phyloP scores from a whole-genome alignment of 1,140 invertebrate genomes.

The Diplogasteroides magnus region DNA sequence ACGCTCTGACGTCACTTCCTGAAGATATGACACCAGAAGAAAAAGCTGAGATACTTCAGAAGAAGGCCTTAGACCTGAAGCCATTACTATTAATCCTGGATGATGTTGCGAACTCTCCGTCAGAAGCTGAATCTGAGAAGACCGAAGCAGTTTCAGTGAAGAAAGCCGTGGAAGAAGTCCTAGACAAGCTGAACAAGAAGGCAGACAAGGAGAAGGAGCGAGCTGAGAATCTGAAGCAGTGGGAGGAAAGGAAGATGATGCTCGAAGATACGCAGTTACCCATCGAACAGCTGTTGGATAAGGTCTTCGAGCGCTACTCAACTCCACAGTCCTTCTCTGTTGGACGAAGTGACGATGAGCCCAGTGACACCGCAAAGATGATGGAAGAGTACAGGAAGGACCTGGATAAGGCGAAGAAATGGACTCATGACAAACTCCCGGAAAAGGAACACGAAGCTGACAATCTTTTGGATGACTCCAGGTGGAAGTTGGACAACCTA shows the following conservation, averaged over 20 bases:
- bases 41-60: too few relatives aligned
- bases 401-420: not conserved
- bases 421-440: not conserved
- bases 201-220: constrained; percentile 9
- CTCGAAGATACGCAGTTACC: not conserved
- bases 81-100: too few relatives aligned
- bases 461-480: not conserved
- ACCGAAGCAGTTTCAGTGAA: not conserved
- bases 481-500: not conserved
- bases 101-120: not conserved
- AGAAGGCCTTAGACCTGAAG: not conserved
- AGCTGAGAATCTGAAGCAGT: constrained; percentile 20
- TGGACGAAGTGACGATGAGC: too few relatives aligned
- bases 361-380: not conserved
- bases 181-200: not conserved
- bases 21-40: too few relatives aligned
- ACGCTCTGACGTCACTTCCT: too few relatives aligned
- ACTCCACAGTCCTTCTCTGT: too few relatives aligned
- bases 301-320: not conserved
- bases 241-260: constrained; percentile 18
- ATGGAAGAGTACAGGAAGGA: not conserved
- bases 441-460: not conserved
- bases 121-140: not conserved
- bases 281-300: not conserved
- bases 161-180: not conserved